Conservation (phyloP, 2,797 vertebrate genomes). For the Hippocampus kuda region DNA sequence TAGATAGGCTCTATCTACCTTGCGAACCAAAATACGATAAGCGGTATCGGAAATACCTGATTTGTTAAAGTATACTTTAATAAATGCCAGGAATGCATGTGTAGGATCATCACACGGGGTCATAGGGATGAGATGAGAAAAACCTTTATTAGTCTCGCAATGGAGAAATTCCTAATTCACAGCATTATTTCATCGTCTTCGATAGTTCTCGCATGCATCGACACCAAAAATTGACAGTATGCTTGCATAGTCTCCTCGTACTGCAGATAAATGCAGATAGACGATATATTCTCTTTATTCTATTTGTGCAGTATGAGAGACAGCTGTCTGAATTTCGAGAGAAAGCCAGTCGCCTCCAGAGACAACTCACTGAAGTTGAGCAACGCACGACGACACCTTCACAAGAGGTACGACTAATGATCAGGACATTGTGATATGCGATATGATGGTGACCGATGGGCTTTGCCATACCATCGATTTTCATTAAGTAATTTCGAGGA, state of each 20-base stretch:
- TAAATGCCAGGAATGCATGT: not conserved
- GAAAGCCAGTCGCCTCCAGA: conserved; percentile 80
- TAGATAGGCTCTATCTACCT: not conserved
- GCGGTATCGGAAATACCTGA: not conserved
- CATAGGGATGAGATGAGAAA: too few species aligned
- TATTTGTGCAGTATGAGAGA: conserved; percentile 71
- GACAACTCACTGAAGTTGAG: conserved; percentile 75
- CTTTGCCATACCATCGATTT: not conserved
- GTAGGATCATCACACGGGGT: not conserved
- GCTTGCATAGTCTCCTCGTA: not conserved
- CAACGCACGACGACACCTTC: conserved; percentile 73
- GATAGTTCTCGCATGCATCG: not conserved
- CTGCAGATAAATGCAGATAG: not conserved
- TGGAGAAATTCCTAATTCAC: too few species aligned
- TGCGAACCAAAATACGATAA: not conserved
- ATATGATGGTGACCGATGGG: not conserved
- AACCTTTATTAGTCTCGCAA: too few species aligned
- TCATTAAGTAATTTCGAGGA: not conserved
- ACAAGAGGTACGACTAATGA: conserved; percentile 71
- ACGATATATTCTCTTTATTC: not conserved
- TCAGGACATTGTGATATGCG: not conserved
- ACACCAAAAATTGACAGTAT: not conserved
- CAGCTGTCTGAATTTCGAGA: conserved; percentile 75
- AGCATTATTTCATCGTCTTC: not conserved
- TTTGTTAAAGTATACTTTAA: not conserved